Conservation (phyloP, 2,797 vertebrate genomes). For the Cyclura pinguis region DNA sequence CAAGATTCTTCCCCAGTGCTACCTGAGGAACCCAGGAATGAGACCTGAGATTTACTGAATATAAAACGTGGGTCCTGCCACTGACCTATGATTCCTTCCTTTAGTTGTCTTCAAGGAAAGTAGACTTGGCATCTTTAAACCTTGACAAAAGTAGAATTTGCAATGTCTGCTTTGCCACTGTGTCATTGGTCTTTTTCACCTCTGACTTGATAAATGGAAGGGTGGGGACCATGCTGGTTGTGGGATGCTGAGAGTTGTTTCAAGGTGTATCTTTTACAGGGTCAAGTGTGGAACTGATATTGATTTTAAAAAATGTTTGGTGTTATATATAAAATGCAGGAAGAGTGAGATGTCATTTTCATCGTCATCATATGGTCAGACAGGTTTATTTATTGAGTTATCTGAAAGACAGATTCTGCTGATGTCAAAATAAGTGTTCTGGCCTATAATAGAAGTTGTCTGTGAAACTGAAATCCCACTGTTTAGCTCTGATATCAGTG, state of each 20-base stretch:
- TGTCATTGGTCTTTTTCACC: no score
- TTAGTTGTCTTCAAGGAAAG: neutral
- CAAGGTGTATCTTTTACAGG: no score
- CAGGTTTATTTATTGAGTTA: neutral
- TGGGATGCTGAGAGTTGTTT: no score
- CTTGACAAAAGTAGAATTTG: neutral
- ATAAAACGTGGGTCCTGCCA: no score
- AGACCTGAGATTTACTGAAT: no score
- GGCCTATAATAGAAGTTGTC: neutral
- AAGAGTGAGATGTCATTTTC: neutral
- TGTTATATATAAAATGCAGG: neutral
- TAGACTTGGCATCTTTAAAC: no score
- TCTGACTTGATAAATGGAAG: no score
- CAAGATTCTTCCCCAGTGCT: neutral
- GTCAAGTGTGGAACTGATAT: no score
- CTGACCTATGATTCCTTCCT: neutral
- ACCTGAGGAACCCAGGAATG: neutral
- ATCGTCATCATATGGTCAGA: neutral
- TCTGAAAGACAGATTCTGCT: neutral
- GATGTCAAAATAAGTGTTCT: neutral
- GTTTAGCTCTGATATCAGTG: neutral
- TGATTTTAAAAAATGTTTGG: neutral
- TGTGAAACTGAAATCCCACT: neutral
- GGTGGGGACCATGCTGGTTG: no score
- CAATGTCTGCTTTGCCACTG: neutral